Conservation (phyloP, 35 echinoderm and acorn worm genomes). For the Ophioderma brevispina region DNA sequence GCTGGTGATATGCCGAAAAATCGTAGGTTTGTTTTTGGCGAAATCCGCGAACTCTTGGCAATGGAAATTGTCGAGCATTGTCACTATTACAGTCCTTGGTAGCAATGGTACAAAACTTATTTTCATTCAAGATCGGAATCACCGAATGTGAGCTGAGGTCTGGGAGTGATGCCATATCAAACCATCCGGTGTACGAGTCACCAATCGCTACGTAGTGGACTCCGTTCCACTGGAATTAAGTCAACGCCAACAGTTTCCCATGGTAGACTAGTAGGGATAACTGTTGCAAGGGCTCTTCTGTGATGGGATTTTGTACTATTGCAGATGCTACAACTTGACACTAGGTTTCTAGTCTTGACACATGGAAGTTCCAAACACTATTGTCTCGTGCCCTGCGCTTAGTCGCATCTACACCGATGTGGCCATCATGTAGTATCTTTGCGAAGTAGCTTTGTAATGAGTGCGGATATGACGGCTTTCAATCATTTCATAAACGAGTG, state of each 20-base stretch:
- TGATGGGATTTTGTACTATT: conserved; percentile 21
- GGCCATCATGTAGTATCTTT: conserved; percentile 50
- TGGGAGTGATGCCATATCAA: conserved; percentile 32
- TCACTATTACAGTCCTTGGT: conserved; percentile 57
- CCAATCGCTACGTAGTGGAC: conserved; percentile 49
- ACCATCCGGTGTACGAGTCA: conserved; percentile 59
- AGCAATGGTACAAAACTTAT: conserved; percentile 58
- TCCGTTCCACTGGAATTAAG: conserved; percentile 63
- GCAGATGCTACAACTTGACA: conserved; percentile 35
- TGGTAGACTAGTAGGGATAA: background rate
- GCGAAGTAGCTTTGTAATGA: conserved; percentile 27
- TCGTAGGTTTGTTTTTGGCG: too few species aligned
- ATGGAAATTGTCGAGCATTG: conserved; percentile 64
- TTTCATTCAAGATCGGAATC: conserved; percentile 44
- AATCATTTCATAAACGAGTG: conserved; percentile 39
- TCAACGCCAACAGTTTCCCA: conserved; percentile 45
- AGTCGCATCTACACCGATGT: conserved; percentile 35
- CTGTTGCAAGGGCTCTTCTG: conserved; percentile 46
- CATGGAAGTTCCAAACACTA: conserved; percentile 47
- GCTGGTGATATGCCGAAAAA: too few species aligned
- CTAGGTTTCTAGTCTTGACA: conserved; percentile 7
- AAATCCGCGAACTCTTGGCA: conserved; percentile 58
- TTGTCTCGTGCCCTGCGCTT: conserved; percentile 41
- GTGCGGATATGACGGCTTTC: conserved; percentile 29
- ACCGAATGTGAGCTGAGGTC: conserved; percentile 14